Evolutionary conservation across 2,888 invertebrate species (phyloP).

Genomic region (Netelia melanura): DNA sequence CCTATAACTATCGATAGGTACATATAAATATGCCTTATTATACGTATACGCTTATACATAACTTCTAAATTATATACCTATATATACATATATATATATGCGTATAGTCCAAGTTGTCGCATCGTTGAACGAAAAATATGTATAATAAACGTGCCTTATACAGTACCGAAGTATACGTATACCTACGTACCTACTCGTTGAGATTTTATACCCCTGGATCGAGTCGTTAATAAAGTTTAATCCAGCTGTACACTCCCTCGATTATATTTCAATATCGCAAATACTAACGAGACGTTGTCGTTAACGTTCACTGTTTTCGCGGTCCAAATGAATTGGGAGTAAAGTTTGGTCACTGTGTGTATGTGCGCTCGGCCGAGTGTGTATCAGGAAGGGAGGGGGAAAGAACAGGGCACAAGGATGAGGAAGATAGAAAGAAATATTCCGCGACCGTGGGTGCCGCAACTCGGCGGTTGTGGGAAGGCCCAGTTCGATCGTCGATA

Average conservation of each 20-base stretch:
- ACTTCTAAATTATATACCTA: background rate
- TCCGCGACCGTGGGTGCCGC: constrained; percentile 14
- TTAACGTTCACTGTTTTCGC: background rate
- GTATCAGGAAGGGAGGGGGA: constrained; percentile 3
- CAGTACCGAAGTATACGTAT: constrained; percentile 18
- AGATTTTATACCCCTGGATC: constrained; percentile 22
- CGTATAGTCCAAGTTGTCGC: constrained; percentile 18
- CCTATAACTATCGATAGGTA: constrained; percentile 15
- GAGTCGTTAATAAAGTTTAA: background rate
- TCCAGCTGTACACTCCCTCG: too few relatives aligned
- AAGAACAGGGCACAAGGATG: constrained; percentile 17
- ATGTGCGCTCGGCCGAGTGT: background rate
- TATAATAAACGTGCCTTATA: constrained; percentile 42
- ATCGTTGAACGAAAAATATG: constrained; percentile 47
- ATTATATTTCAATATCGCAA: background rate
- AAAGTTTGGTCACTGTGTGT: background rate
- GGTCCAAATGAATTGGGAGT: background rate
- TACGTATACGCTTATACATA: constrained; percentile 7
- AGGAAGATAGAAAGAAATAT: constrained; percentile 40
- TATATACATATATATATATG: too few relatives aligned
- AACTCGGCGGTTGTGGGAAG: constrained; percentile 14
- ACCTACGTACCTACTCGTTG: constrained; percentile 23
- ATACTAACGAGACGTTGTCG: constrained; percentile 2
- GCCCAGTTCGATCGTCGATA: constrained; percentile 78
- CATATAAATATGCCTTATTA: constrained; percentile 6